A percentile compares a stretch with the other conserved stretches of the same genome.
Evolutionary conservation across 2,888 invertebrate species (phyloP).

Genomic region (Aphrophora alni): DNA sequence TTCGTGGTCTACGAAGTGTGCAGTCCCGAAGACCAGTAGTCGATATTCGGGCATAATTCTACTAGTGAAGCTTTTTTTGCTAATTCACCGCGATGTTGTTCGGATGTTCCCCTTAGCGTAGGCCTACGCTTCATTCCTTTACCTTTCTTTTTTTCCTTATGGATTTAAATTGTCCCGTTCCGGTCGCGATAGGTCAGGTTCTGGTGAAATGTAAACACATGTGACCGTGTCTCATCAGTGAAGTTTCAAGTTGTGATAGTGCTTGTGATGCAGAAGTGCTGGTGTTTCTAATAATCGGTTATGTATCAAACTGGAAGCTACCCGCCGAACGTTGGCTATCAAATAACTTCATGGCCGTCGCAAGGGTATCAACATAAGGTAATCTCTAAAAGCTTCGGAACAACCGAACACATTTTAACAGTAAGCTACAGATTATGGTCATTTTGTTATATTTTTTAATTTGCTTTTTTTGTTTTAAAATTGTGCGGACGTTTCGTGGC

Average conservation of each 20-base stretch:
- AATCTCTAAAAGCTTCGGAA: conserved; percentile 21
- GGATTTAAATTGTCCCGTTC: too few relatives aligned
- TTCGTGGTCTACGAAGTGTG: too few relatives aligned
- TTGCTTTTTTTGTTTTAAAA: neutral
- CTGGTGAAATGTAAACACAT: neutral
- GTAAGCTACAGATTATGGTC: neutral
- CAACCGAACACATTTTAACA: neutral
- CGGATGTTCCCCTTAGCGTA: neutral
- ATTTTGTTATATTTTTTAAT: too few relatives aligned
- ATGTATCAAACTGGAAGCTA: conserved; percentile 49
- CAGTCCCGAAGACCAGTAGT: too few relatives aligned
- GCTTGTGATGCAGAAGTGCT: conserved; percentile 21
- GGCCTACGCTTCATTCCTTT: too few relatives aligned
- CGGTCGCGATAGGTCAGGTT: neutral
- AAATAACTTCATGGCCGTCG: conserved; percentile 48
- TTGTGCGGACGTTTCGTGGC: conserved; percentile 2
- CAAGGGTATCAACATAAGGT: conserved; percentile 52
- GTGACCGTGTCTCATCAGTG: neutral
- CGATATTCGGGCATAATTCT: too few relatives aligned
- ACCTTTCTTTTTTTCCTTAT: too few relatives aligned
- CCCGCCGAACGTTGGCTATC: conserved; percentile 43
- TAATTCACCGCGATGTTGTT: neutral
- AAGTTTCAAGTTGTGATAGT: neutral
- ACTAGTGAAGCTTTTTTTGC: neutral
- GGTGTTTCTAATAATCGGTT: conserved; percentile 8